These are phyloP conservation scores for Temnothorax nylanderi DNA, from an alignment of 1,140 invertebrate genomes.

Conservation along the genomic window DNA sequence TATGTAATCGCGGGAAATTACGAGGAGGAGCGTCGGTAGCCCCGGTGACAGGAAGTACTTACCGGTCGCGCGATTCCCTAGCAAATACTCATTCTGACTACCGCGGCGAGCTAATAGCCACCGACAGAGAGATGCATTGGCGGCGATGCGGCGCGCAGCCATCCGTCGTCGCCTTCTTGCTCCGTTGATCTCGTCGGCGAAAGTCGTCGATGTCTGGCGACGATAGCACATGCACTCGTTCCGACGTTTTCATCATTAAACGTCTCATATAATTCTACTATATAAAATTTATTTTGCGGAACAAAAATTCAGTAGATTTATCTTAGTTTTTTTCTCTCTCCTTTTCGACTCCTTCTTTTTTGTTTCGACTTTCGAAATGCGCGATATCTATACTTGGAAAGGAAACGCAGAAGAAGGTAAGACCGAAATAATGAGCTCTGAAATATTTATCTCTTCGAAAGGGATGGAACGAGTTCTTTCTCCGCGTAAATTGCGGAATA, in stretches of 20 bases:
- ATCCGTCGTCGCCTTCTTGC: constrained; percentile 76
- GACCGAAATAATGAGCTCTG: neutral
- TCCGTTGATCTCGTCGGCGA: constrained; percentile 78
- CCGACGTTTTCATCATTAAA: neutral
- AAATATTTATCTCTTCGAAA: no score
- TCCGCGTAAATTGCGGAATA: neutral
- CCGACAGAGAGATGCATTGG: constrained; percentile 65
- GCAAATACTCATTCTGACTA: constrained; percentile 72
- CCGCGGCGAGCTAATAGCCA: constrained; percentile 52
- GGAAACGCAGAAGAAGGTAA: neutral
- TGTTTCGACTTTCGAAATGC: neutral
- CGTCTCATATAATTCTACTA: constrained; percentile 53
- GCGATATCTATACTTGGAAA: neutral
- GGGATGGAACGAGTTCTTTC: neutral
- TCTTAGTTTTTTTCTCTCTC: neutral
- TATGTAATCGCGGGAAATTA: constrained; percentile 47
- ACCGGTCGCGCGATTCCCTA: constrained; percentile 57
- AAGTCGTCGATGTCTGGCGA: constrained; percentile 73
- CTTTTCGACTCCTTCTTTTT: neutral
- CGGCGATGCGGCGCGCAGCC: constrained; percentile 70
- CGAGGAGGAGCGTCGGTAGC: constrained; percentile 6
- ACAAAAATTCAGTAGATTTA: neutral
- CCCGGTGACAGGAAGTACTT: constrained; percentile 61
- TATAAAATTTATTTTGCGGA: constrained; percentile 49
- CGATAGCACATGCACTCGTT: constrained; percentile 67